phyloP scores from a whole-genome alignment of 1,140 invertebrate genomes.

The Polypedilum pembai region DNA sequence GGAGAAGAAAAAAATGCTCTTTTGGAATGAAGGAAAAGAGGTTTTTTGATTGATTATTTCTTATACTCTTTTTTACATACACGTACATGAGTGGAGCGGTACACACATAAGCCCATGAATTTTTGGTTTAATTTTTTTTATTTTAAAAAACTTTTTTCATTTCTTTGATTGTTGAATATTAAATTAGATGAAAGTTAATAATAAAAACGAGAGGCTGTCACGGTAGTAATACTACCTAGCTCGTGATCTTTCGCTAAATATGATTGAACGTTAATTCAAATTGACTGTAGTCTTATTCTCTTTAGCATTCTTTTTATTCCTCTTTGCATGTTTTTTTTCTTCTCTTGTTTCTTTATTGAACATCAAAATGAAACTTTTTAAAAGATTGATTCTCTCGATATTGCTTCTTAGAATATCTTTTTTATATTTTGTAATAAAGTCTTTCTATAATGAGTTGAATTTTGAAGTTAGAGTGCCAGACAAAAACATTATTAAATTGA shows the following conservation, averaged over 20 bases:
- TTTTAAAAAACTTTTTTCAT: neutral
- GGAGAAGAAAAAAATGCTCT: conserved; percentile 15
- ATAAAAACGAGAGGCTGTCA: neutral
- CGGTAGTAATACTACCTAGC: neutral
- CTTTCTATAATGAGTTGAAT: too few species aligned
- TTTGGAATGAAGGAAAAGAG: conserved; percentile 28
- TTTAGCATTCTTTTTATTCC: neutral
- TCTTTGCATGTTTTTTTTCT: neutral
- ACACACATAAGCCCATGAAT: neutral
- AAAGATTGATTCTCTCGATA: too few species aligned
- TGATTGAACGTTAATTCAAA: conserved; percentile 12
- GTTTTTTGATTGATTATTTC: conserved; percentile 28
- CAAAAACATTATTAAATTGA: too few species aligned
- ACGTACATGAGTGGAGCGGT: neutral
- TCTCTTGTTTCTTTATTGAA: neutral
- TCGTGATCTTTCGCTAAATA: conserved; percentile 17
- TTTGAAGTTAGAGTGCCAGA: too few species aligned
- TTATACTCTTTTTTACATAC: conserved; percentile 16
- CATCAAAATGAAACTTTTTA: neutral
- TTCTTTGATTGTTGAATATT: neutral
- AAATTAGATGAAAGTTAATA: conserved; percentile 16
- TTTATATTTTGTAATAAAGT: too few species aligned
- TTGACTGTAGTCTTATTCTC: conserved; percentile 1
- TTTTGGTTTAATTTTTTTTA: neutral
- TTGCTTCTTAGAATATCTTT: too few species aligned